Evolutionary conservation across 2,113 vertebrate genomes (phyloP), one percentile per base, ranked within the genome.

Genomic region (Odocoileus hemionus): DNA sequence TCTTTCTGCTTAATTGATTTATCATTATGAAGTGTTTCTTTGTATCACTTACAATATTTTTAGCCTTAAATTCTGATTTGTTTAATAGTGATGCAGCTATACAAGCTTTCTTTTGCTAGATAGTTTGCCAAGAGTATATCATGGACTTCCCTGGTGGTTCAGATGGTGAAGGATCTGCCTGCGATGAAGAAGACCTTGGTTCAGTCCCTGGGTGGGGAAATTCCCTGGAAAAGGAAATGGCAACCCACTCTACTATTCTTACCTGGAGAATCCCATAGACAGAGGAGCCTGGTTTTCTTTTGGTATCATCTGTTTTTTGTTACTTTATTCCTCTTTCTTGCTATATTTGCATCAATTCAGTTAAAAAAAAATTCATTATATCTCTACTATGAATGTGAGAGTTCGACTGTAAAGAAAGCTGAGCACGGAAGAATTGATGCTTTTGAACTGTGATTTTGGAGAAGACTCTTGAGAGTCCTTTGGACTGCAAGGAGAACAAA

Each of bases 341-440:
- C 21, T 80, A 28, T 15, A 64, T 87, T 67, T 82, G 1, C 28
- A 36, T 61, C 13, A 88, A n/a, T 45, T 15, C 19, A n/a, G 84
- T 26, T 43, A 2, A 28, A 78, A 74, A 74, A 26, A 12, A 43
- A 60, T 61, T 91, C 7, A 86, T 86, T 61, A 21, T n/a, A 54
- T 64, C 5, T 80, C 33, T 80, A 43, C 9, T 36, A 12, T 36
- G n/a, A 10, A 36, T 23, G n/a, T 21, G n/a, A 36, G 67, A 70
- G 19, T 36, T 70, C 9, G 9, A 70, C 9, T 0, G 2, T 36
- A 5, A 70, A 70, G n/a, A 70, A 70, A 70, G n/a, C 67, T 70
- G n/a, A 70, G 19, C 0, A 0, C n/a, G 0, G 0, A 70, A 70
- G 64, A 70, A 70, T 23, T 70, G 64, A 70, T 36, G n/a, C n/a